These are phyloP conservation scores for Diplodus puntazzo DNA, from an alignment of 2,797 vertebrate genomes.

Conservation along the genomic window DNA sequence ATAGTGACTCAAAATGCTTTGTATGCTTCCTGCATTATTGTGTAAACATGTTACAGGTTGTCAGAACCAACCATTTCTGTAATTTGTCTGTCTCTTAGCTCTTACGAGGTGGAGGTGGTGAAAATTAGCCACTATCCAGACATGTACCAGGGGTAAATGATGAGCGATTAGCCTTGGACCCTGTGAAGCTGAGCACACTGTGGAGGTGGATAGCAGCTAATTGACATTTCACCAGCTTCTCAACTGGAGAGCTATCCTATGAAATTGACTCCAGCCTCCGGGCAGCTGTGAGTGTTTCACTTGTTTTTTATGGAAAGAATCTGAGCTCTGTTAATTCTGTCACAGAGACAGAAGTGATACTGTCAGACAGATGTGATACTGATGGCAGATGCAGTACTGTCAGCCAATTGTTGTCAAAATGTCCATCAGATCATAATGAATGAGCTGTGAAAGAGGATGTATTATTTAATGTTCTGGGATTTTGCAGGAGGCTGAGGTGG, in stretches of 20 bases:
- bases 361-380: neutral
- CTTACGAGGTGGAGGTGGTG: neutral
- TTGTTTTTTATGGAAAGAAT: constrained; percentile 11
- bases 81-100: neutral
- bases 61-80: neutral
- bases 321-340: neutral
- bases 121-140: constrained; percentile 28
- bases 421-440: neutral
- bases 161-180: constrained; percentile 76
- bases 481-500: too few species aligned
- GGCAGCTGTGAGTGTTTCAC: constrained; percentile 12
- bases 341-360: neutral
- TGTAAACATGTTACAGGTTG: too few species aligned
- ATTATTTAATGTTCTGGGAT: too few species aligned
- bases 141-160: constrained; percentile 61
- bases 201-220: constrained; percentile 71
- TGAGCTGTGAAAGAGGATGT: neutral
- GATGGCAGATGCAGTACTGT: neutral
- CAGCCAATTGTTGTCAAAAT: neutral
- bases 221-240: constrained; percentile 73
- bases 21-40: too few species aligned
- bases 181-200: constrained; percentile 50
- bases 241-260: constrained; percentile 64
- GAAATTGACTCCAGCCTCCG: constrained; percentile 57
- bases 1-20: too few species aligned